phyloP scores from a whole-genome alignment of 2,797 vertebrate species.

The Fistularia commersonii region DNA sequence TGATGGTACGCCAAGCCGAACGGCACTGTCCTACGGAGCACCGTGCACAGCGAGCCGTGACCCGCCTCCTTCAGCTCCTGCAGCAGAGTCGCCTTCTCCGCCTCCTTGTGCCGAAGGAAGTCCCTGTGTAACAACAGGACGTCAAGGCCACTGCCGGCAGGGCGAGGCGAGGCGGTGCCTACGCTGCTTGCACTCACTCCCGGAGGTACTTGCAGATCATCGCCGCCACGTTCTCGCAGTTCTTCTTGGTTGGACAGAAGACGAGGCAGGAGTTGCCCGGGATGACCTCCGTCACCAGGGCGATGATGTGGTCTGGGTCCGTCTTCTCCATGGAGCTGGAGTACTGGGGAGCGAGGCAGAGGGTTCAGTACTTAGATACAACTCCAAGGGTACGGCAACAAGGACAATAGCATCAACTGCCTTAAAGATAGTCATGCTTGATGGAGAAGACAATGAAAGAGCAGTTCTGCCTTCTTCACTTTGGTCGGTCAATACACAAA shows the following conservation, averaged over 20 bases:
- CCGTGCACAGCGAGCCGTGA: constrained; percentile 82
- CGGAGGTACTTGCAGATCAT: constrained; percentile 94
- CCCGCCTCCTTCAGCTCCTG: constrained; percentile 75
- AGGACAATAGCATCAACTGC: no score
- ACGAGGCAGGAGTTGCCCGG: constrained; percentile 89
- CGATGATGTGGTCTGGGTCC: constrained; percentile 92
- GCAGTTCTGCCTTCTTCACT: no score
- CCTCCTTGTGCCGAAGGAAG: constrained; percentile 72
- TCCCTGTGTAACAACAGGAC: constrained; percentile 62
- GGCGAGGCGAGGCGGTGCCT: not conserved
- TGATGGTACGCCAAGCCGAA: constrained; percentile 94
- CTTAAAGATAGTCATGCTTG: no score
- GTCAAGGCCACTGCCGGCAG: no score
- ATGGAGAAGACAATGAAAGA: no score
- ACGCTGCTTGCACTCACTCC: constrained; percentile 72
- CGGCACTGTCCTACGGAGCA: constrained; percentile 82
- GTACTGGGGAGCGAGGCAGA: constrained; percentile 72
- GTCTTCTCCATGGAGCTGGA: constrained; percentile 84
- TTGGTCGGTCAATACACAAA: constrained; percentile 6
- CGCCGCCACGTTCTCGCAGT: constrained; percentile 91
- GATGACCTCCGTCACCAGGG: constrained; percentile 92
- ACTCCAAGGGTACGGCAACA: no score
- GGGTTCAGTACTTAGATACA: no score
- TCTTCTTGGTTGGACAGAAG: constrained; percentile 97
- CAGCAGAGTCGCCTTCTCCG: constrained; percentile 81